phyloP scores from a whole-genome alignment of 2,888 invertebrate species.

The Selenia dentaria region DNA sequence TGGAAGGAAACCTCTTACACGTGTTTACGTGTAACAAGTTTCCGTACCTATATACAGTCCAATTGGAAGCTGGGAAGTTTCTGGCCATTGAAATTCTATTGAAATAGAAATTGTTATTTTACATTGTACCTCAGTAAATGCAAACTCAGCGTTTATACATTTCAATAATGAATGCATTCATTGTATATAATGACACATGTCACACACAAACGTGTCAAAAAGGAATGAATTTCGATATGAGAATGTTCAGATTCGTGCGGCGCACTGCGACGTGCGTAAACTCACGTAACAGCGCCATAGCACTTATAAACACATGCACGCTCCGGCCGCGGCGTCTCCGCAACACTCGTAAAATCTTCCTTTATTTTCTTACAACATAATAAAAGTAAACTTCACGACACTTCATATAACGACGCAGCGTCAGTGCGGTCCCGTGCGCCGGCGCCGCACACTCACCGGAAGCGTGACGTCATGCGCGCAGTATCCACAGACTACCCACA shows the following conservation, averaged over 20 bases:
- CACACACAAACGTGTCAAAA: too few species aligned
- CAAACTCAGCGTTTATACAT: too few species aligned
- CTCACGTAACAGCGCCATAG: constrained; percentile 4
- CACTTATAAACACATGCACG: constrained; percentile 26
- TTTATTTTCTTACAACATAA: constrained; percentile 25
- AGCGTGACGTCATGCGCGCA: constrained; percentile 10
- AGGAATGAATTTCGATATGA: too few species aligned
- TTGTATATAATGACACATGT: too few species aligned
- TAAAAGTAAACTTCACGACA: constrained; percentile 22
- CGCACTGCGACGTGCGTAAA: constrained; percentile 3
- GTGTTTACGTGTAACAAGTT: too few species aligned
- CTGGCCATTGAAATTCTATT: too few species aligned
- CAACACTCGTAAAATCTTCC: constrained; percentile 24
- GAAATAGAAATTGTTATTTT: too few species aligned
- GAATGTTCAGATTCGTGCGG: background rate
- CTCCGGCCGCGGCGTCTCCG: constrained; percentile 18
- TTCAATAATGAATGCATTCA: too few species aligned
- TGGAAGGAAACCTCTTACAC: too few species aligned
- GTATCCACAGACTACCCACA: background rate
- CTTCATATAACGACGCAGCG: constrained; percentile 17
- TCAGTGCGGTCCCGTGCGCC: background rate
- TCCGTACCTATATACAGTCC: too few species aligned
- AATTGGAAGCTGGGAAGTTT: too few species aligned
- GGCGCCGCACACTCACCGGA: background rate
- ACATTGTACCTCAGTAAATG: too few species aligned